A percentile compares a stretch with the other conserved stretches of the same genome.
Conservation (phyloP, 2,888 invertebrate genomes). For the Clunio marinus region DNA sequence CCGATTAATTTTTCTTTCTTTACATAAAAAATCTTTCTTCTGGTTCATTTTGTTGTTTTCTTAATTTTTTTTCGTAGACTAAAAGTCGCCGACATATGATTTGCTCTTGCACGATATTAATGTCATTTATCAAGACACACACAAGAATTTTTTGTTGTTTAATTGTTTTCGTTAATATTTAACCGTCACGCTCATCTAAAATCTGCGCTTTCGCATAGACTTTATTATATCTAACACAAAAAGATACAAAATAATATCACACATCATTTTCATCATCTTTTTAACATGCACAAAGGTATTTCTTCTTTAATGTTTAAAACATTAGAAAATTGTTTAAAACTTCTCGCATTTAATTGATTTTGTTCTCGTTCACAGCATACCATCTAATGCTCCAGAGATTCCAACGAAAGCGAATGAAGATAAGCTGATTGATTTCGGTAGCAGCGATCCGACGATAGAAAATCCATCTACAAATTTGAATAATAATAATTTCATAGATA, state of each 20-base stretch:
- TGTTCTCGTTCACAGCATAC: neutral
- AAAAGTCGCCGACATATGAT: slow-evolving; percentile 35
- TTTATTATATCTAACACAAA: neutral
- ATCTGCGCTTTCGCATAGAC: neutral
- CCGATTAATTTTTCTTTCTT: too few species aligned
- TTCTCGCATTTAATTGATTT: too few species aligned
- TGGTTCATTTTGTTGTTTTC: slow-evolving; percentile 3
- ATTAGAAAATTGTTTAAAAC: too few species aligned
- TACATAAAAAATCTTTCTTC: too few species aligned
- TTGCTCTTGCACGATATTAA: neutral
- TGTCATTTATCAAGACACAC: neutral
- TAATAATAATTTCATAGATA: slow-evolving; percentile 38
- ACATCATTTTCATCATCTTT: neutral
- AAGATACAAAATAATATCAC: neutral
- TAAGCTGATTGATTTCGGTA: slow-evolving; percentile 36
- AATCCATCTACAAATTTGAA: slow-evolving; percentile 27
- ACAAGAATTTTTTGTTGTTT: neutral
- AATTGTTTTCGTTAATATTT: slow-evolving; percentile 7
- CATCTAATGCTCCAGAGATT: neutral
- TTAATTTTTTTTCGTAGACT: slow-evolving; percentile 26
- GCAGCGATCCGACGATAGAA: slow-evolving; percentile 21
- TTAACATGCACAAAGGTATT: slow-evolving; percentile 9
- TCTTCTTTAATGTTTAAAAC: neutral
- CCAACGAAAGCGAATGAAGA: slow-evolving; percentile 3
- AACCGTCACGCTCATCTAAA: neutral